Percentiles rank a stretch among this genome's conserved stretches.
phyloP scores from a whole-genome alignment of 2,888 invertebrate species.

The Dastarcus helophoroides region DNA sequence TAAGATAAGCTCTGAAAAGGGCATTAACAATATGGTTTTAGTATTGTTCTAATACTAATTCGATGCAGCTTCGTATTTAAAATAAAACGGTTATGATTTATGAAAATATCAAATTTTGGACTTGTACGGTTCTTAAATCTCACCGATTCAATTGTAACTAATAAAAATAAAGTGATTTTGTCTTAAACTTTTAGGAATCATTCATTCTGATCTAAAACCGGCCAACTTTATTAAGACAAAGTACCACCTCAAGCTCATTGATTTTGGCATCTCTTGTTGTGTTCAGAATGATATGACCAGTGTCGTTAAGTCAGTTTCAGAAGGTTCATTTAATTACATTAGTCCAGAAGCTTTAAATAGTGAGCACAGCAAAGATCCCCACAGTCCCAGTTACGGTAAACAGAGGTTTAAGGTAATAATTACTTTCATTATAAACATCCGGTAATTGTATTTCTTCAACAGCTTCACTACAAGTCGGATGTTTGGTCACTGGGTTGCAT shows the following conservation, averaged over 20 bases:
- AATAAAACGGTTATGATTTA: too few species aligned
- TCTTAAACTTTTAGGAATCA: slow-evolving; percentile 67
- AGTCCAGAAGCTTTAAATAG: slow-evolving; percentile 82
- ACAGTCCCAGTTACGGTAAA: slow-evolving; percentile 34
- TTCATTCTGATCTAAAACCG: slow-evolving; percentile 94
- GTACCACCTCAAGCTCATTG: slow-evolving; percentile 76
- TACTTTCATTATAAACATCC: not conserved
- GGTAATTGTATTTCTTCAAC: slow-evolving; percentile 17
- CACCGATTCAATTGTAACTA: too few species aligned
- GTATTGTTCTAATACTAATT: too few species aligned
- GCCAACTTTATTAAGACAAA: slow-evolving; percentile 87
- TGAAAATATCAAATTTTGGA: too few species aligned
- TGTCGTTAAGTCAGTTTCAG: slow-evolving; percentile 68
- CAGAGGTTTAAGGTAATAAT: slow-evolving; percentile 38
- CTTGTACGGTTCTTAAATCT: too few species aligned
- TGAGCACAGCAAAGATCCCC: slow-evolving; percentile 34
- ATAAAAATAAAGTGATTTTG: too few species aligned
- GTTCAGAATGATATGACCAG: slow-evolving; percentile 82
- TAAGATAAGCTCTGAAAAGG: too few species aligned
- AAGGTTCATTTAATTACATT: slow-evolving; percentile 91
- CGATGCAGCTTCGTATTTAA: too few species aligned
- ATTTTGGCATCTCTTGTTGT: slow-evolving; percentile 91
- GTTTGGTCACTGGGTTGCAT: slow-evolving; percentile 98
- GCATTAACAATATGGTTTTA: too few species aligned
- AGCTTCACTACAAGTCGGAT: slow-evolving; percentile 87